Evolutionary conservation across 2,113 vertebrate species (phyloP).

Genomic region (Prunella fulvescens): DNA sequence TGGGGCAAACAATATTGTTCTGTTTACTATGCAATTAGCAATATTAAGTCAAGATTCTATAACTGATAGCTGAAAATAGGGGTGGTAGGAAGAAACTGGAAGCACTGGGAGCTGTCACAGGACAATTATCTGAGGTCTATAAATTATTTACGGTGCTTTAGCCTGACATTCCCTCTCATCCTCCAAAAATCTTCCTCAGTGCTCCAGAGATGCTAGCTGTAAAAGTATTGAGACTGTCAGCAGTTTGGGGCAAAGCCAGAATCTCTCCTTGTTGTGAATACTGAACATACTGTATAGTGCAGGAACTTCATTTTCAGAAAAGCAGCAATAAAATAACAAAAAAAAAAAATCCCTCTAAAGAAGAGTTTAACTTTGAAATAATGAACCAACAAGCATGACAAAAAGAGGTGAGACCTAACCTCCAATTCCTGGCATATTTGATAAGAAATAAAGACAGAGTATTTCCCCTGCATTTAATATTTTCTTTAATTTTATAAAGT

Average conservation of each 20-base stretch:
- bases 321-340: not conserved
- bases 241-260: slow-evolving; percentile 18
- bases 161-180: not conserved
- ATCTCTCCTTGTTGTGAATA: not conserved
- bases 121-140: not conserved
- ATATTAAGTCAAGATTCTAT: slow-evolving; percentile 42
- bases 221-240: not conserved
- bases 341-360: not conserved
- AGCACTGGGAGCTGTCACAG: slow-evolving; percentile 42
- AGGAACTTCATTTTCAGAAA: not conserved
- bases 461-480: not conserved
- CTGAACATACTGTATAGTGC: not conserved
- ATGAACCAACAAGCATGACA: not conserved
- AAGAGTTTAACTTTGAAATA: not conserved
- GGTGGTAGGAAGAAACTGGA: slow-evolving; percentile 22
- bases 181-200: not conserved
- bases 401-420: not conserved
- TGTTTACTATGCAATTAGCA: slow-evolving; percentile 53
- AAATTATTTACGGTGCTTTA: slow-evolving; percentile 31
- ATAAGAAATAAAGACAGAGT: not conserved
- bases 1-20: slow-evolving; percentile 60
- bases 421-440: not conserved
- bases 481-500: not conserved
- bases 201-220: not conserved
- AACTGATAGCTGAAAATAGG: not conserved